Evolutionary conservation across 1,140 invertebrate genomes (phyloP), one percentile per base, ranked within the genome.

Genomic region (Cephus cinctus): DNA sequence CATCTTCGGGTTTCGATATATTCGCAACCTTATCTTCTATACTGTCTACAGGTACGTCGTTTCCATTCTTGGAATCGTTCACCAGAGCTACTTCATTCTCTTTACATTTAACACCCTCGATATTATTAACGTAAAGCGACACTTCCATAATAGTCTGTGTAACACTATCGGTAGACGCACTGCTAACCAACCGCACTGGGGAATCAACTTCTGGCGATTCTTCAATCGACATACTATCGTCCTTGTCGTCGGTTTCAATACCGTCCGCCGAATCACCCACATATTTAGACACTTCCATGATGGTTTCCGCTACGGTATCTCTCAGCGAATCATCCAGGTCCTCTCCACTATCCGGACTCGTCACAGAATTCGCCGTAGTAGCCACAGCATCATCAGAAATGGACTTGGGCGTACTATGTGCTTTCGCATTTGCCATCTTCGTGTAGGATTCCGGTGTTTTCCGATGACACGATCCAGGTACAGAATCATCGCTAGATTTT

Each of bases 271-370:
- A 42, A 25, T 65, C 56, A 18, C 56, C 61, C 0, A 52, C 39
- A 46, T 51, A 67, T 40, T 58, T 70, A 2, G 71, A 73, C 11
- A 75, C 68, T 30, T 73, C 71, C 68, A 73, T 71, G 56, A 72
- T 71, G 21, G 68, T 73, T 42, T 74, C 67, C 4, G 62, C 61
- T 6, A 71, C 65, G 2, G 71, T 68, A 46, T 72, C 70, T 11
- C 59, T 61, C n/a, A 57, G 5, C 4, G 43, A 15, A 42, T 18
- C 34, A 36, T 39, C 54, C 3, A 34, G 18, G n/a, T 25, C 18
- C 11, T 36, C 34, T 36, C 14, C 19, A n/a, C n/a, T n/a, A n/a
- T n/a, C n/a, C n/a, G n/a, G n/a, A n/a, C n/a, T n/a, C n/a, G n/a
- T n/a, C n/a, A n/a, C n/a, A n/a, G n/a, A n/a, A n/a, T n/a, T n/a